Evolutionary conservation across 2,888 invertebrate species (phyloP), one percentile per base, ranked within the genome.

Genomic region (Scaptomyza flava): DNA sequence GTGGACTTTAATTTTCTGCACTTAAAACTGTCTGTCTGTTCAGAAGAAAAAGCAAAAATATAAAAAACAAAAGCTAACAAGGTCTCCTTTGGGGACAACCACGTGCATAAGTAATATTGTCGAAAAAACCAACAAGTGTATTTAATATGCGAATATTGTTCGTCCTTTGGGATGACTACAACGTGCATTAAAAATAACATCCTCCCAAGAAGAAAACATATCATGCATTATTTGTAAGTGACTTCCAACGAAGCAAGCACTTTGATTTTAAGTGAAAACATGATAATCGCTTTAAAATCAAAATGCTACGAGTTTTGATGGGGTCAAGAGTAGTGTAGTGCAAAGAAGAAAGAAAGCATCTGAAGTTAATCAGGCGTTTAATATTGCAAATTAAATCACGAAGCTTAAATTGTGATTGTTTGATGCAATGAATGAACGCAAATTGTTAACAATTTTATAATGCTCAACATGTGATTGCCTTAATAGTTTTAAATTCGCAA

Each of bases 121-220:
- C 17, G 9, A 0, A 12, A 12, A 20, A 14, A 36, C 46, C 27
- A 41, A 43, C 69, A 54, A 54, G 58, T 76, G 71, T 33, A 33
- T 81, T 81, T 76, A 78, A 69, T 80, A 81, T 81, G 81, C 78
- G 80, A 81, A 81, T 81, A 60, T 68, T 64, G 61, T 73, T 67
- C 50, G 73, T 78, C 81, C 81, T 80, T 62, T 80, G 80, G 69
- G 78, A 78, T 73, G 71, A 78, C 77, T 76, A 76, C 56, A 65
- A 58, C 48, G 53, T 53, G 66, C 70, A 78, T 79, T 78, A 70
- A 66, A 68, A 68, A 57, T 47, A 23, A 60, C 53, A 11, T 38
- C 20, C 30, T 38, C 20, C 30, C 9, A 17, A 27, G 56, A 36
- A 50, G 36, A 50, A 54, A 31, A 31, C 17, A 60, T 50, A 50